Conservation (phyloP, 2,797 vertebrate genomes). For the Benthosema pterotum region DNA sequence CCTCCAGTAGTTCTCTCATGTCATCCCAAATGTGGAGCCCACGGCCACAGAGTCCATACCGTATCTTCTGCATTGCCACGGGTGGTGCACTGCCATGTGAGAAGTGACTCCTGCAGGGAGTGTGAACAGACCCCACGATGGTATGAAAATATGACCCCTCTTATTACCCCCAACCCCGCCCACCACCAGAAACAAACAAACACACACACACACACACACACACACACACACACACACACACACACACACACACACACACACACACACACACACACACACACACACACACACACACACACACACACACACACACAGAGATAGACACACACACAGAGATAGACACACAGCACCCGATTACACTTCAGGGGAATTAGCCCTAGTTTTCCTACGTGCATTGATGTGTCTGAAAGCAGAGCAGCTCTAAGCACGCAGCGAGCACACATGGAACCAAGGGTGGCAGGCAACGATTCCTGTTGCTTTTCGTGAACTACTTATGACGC, state of each 20-base stretch:
- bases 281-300: slow-evolving; percentile 17
- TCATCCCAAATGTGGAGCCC: slow-evolving; percentile 63
- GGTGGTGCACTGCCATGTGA: slow-evolving; percentile 66
- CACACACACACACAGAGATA: slow-evolving; percentile 31
- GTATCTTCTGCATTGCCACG: slow-evolving; percentile 44
- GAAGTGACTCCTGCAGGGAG: slow-evolving; percentile 73
- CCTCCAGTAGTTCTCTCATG: slow-evolving; percentile 62
- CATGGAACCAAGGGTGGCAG: too few relatives aligned
- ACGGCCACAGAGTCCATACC: neutral
- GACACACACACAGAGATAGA: slow-evolving; percentile 28
- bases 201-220: slow-evolving; percentile 14
- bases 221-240: slow-evolving; percentile 23
- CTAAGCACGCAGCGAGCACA: neutral
- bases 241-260: slow-evolving; percentile 15
- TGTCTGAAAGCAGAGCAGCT: neutral
- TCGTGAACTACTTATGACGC: too few relatives aligned
- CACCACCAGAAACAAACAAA: slow-evolving; percentile 5
- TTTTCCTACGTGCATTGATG: slow-evolving; percentile 18
- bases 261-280: slow-evolving; percentile 45
- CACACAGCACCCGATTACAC: slow-evolving; percentile 31
- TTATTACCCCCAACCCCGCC: too few relatives aligned
- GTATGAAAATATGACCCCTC: slow-evolving; percentile 63
- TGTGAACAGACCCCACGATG: slow-evolving; percentile 74
- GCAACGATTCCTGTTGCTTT: too few relatives aligned
- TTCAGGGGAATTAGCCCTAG: slow-evolving; percentile 16